Evolutionary conservation across 1,140 invertebrate species (phyloP).

Genomic region (Hycleus phaleratus): DNA sequence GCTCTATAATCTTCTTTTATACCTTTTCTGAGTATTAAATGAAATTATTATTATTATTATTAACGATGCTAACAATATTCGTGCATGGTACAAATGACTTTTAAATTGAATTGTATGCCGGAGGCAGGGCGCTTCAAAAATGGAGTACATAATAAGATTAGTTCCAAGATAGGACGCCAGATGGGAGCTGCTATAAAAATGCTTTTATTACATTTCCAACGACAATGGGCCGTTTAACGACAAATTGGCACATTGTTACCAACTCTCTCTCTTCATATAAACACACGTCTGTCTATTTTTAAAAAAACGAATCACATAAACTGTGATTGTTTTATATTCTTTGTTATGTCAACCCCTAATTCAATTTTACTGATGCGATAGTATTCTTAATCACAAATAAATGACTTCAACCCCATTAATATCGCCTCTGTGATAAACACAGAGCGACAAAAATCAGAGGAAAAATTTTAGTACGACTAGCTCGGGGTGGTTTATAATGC

Average conservation of each 20-base stretch:
- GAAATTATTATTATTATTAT: slow-evolving; percentile 40
- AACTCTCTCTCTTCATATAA: slow-evolving; percentile 2
- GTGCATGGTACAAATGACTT: slow-evolving; percentile 40
- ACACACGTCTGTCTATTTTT: no score
- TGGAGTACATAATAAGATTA: slow-evolving; percentile 40
- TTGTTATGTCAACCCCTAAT: slow-evolving; percentile 22
- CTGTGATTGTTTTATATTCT: slow-evolving; percentile 30
- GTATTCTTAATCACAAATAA: slow-evolving; percentile 29
- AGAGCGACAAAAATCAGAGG: no score
- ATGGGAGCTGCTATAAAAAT: slow-evolving; percentile 21
- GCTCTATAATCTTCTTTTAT: slow-evolving; percentile 25
- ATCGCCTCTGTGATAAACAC: background rate
- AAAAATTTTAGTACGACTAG: no score
- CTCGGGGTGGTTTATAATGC: no score
- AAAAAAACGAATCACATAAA: slow-evolving; percentile 4
- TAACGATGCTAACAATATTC: slow-evolving; percentile 39
- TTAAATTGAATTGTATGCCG: slow-evolving; percentile 38
- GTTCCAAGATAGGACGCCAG: slow-evolving; percentile 37
- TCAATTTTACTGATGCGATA: slow-evolving; percentile 27
- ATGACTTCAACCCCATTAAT: slow-evolving; percentile 23
- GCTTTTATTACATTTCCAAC: slow-evolving; percentile 18
- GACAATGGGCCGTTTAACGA: slow-evolving; percentile 34
- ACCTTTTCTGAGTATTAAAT: slow-evolving; percentile 28
- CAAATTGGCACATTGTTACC: slow-evolving; percentile 39
- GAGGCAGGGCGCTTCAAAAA: slow-evolving; percentile 36